phyloP scores from a whole-genome alignment of 2,888 invertebrate genomes.

The Cephus sareptanus region DNA sequence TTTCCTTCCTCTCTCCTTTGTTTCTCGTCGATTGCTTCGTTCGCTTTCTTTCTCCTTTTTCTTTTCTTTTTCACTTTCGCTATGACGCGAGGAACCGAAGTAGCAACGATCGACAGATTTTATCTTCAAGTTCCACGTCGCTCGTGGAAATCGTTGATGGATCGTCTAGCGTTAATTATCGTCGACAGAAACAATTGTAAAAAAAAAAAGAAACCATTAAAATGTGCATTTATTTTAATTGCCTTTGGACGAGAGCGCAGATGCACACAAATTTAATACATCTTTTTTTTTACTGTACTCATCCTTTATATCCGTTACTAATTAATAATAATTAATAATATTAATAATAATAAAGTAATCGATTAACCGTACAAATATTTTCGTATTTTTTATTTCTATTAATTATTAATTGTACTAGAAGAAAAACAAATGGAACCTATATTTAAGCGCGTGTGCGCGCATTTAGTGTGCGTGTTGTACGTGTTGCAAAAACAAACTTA shows the following conservation, averaged over 20 bases:
- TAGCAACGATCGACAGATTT: background rate
- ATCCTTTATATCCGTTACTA: slow-evolving; percentile 6
- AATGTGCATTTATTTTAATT: slow-evolving; percentile 5
- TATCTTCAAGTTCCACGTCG: background rate
- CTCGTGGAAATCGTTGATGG: background rate
- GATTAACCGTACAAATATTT: slow-evolving; percentile 16
- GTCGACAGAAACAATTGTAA: background rate
- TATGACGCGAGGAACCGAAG: background rate
- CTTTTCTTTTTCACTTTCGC: background rate
- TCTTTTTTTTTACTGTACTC: slow-evolving; percentile 1
- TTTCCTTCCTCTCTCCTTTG: background rate
- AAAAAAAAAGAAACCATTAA: background rate
- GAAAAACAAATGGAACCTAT: background rate
- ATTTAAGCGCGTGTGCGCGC: background rate
- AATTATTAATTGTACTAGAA: background rate
- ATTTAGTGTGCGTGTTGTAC: background rate
- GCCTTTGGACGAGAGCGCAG: background rate
- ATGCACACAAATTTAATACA: background rate
- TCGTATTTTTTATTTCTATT: slow-evolving; percentile 13
- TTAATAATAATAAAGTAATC: slow-evolving; percentile 8
- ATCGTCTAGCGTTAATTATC: background rate
- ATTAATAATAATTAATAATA: slow-evolving; percentile 9
- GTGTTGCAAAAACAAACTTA: background rate
- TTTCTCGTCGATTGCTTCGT: background rate
- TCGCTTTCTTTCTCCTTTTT: background rate